phyloP scores from a whole-genome alignment of 2,888 invertebrate species.

The Ectemnius continuus region DNA sequence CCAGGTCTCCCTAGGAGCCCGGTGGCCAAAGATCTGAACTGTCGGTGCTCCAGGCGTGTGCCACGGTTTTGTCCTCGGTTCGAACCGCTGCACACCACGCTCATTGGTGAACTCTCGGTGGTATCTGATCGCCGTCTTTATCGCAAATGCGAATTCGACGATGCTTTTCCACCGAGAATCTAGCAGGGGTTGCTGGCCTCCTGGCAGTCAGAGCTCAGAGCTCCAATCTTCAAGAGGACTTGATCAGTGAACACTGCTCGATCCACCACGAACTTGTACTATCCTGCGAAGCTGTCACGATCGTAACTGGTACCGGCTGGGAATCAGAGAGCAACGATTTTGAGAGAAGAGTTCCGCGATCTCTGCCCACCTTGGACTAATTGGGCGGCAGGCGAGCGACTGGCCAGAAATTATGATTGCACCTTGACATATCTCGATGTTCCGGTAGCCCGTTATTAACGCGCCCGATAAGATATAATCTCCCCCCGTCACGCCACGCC shows the following conservation, averaged over 20 bases:
- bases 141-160: slow-evolving; percentile 50
- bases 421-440: slow-evolving; percentile 45
- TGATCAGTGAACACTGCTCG: background rate
- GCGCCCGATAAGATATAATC: slow-evolving; percentile 59
- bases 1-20: slow-evolving; percentile 44
- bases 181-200: background rate
- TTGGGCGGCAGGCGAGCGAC: slow-evolving; percentile 40
- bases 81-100: slow-evolving; percentile 62
- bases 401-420: slow-evolving; percentile 53
- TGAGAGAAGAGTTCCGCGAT: background rate
- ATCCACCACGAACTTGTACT: slow-evolving; percentile 1
- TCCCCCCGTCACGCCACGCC: slow-evolving; percentile 6
- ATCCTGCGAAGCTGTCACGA: background rate
- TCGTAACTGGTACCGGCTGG: background rate
- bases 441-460: slow-evolving; percentile 45
- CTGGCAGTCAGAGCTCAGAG: too few relatives aligned
- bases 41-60: slow-evolving; percentile 67
- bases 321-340: background rate
- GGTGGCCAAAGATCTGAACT: slow-evolving; percentile 62
- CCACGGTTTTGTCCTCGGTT: slow-evolving; percentile 67
- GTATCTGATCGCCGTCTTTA: slow-evolving; percentile 62
- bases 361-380: slow-evolving; percentile 27
- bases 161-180: slow-evolving; percentile 31
- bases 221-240: background rate
- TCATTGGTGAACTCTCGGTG: slow-evolving; percentile 69